Percentiles rank a stretch among this genome's conserved stretches.
Evolutionary conservation across 2,888 invertebrate species (phyloP).

Genomic region (Xylota segnis): DNA sequence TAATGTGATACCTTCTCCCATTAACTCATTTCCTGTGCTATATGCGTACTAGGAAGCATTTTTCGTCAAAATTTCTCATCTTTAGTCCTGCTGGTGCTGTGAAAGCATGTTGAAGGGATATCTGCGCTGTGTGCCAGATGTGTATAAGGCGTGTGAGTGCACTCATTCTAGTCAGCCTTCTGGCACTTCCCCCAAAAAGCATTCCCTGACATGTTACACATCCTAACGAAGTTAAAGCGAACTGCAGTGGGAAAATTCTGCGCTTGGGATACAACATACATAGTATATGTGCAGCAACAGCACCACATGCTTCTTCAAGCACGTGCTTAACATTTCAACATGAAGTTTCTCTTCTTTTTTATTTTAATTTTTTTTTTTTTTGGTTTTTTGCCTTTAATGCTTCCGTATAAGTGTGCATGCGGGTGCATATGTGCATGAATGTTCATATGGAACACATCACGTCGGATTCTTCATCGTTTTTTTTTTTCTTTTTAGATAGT

Average conservation of each 20-base stretch:
- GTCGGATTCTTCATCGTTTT: not conserved
- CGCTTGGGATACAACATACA: not conserved
- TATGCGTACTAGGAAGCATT: constrained; percentile 3
- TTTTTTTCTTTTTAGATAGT: not conserved
- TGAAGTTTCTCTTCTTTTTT: constrained; percentile 3
- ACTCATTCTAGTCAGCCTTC: constrained; percentile 40
- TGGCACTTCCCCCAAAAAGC: constrained; percentile 29
- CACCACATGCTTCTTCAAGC: constrained; percentile 58
- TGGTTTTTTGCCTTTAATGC: constrained; percentile 25
- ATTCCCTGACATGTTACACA: constrained; percentile 61
- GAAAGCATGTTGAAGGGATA: constrained; percentile 14
- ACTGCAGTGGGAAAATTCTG: constrained; percentile 30
- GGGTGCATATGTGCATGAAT: constrained; percentile 19
- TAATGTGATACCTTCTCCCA: constrained; percentile 49
- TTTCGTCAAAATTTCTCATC: constrained; percentile 7
- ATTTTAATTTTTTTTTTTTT: not conserved
- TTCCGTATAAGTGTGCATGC: constrained; percentile 1
- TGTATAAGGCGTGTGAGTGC: constrained; percentile 37
- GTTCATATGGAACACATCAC: constrained; percentile 16
- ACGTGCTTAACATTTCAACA: constrained; percentile 70
- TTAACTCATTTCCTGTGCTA: constrained; percentile 28
- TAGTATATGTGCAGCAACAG: not conserved
- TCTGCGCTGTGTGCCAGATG: constrained; percentile 22
- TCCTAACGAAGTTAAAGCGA: constrained; percentile 64
- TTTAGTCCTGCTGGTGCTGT: not conserved